These are phyloP conservation scores for Tethea ocularis DNA, from an alignment of 2,888 invertebrate genomes.

Conservation along the genomic window DNA sequence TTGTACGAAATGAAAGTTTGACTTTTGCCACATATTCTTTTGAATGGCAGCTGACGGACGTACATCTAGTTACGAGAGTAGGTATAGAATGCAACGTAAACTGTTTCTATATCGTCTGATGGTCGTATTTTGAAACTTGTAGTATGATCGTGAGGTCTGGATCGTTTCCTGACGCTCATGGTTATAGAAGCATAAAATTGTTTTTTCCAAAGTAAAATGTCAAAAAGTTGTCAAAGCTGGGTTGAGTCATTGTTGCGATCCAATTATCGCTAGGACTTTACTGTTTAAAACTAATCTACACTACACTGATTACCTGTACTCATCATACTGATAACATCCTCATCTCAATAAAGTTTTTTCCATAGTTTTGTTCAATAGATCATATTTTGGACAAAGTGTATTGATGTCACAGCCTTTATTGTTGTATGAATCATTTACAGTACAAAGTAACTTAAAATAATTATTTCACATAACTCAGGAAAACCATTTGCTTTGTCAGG, in stretches of 20 bases:
- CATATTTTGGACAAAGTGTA: not conserved
- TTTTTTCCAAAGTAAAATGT: slow-evolving; percentile 76
- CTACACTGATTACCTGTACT: slow-evolving; percentile 53
- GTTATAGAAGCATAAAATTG: slow-evolving; percentile 63
- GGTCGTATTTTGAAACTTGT: slow-evolving; percentile 52
- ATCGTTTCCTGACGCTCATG: slow-evolving; percentile 54
- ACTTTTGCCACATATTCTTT: slow-evolving; percentile 84
- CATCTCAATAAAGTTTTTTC: not conserved
- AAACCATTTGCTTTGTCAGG: not conserved
- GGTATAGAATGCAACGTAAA: slow-evolving; percentile 69
- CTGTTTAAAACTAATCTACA: slow-evolving; percentile 48
- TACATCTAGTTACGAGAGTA: slow-evolving; percentile 76
- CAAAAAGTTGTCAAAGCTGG: slow-evolving; percentile 81
- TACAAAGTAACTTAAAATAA: not conserved
- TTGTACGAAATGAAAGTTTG: slow-evolving; percentile 84
- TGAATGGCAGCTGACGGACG: slow-evolving; percentile 83
- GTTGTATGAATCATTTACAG: not conserved
- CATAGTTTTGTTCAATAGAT: not conserved
- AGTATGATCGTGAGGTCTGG: slow-evolving; percentile 40
- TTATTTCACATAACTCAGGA: not conserved
- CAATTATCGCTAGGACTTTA: slow-evolving; percentile 54
- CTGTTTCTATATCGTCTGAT: slow-evolving; percentile 55
- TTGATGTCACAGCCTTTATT: not conserved
- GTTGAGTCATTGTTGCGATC: slow-evolving; percentile 81
- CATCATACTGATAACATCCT: slow-evolving; percentile 17